Conservation (phyloP, 2,113 vertebrate genomes). For the Eleginops maclovinus region DNA sequence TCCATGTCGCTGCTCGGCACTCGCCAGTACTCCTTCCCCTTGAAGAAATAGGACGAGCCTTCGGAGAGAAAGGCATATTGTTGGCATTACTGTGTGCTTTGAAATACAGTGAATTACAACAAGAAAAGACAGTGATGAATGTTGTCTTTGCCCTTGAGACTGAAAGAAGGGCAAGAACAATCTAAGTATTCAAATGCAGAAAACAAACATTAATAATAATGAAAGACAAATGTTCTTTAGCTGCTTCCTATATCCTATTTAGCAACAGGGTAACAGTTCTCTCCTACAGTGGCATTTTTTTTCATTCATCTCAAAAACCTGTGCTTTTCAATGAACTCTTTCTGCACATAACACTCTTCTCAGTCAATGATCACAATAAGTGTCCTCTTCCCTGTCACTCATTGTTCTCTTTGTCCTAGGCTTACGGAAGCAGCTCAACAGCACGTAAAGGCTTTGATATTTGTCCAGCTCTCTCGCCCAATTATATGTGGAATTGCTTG, state of each 20-base stretch:
- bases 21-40: slow-evolving; percentile 95
- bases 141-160: neutral
- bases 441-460: slow-evolving; percentile 53
- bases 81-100: neutral
- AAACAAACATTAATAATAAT: slow-evolving; percentile 14
- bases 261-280: neutral
- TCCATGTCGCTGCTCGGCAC: slow-evolving; percentile 89
- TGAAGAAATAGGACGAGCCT: slow-evolving; percentile 97
- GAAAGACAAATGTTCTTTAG: slow-evolving; percentile 2
- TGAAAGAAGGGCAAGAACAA: neutral
- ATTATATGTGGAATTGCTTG: slow-evolving; percentile 19
- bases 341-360: slow-evolving; percentile 18
- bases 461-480: slow-evolving; percentile 29
- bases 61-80: neutral
- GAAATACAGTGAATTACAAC: neutral
- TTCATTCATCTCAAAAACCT: slow-evolving; percentile 18
- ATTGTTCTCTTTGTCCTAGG: slow-evolving; percentile 21
- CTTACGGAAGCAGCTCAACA: slow-evolving; percentile 38
- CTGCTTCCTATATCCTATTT: slow-evolving; percentile 15
- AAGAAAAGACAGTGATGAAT: slow-evolving; percentile 13
- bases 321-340: neutral
- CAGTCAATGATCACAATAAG: slow-evolving; percentile 19
- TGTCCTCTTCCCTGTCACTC: neutral
- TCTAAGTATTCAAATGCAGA: slow-evolving; percentile 30
- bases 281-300: slow-evolving; percentile 13